phyloP scores from a whole-genome alignment of 53 echinoderm and acorn worm species.

The Mesocentrotus franciscanus region DNA sequence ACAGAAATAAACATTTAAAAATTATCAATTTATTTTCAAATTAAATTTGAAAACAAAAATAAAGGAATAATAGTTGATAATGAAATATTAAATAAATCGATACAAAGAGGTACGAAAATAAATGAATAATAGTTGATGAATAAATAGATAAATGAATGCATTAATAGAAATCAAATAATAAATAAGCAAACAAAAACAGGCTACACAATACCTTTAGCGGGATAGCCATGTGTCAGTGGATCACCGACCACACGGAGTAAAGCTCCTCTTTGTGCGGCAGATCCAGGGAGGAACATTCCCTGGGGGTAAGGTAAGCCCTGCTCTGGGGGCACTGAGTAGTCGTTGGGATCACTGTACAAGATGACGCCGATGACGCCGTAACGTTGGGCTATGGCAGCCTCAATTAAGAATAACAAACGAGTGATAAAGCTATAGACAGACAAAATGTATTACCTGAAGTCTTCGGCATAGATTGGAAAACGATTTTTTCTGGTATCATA shows the following conservation, averaged over 20 bases:
- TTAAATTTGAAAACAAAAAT: too few species aligned
- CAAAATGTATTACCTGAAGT: background rate
- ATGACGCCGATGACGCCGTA: slow-evolving; percentile 49
- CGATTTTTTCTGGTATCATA: too few species aligned
- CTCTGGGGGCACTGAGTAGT: slow-evolving; percentile 53
- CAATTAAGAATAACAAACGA: background rate
- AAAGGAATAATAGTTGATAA: too few species aligned
- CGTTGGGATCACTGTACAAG: slow-evolving; percentile 70
- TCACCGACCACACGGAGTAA: slow-evolving; percentile 64
- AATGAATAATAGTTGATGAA: too few species aligned
- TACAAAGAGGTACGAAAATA: too few species aligned
- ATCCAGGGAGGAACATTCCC: slow-evolving; percentile 65
- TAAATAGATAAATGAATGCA: too few species aligned
- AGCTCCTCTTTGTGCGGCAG: slow-evolving; percentile 63
- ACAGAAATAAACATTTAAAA: too few species aligned
- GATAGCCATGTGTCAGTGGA: slow-evolving; percentile 74
- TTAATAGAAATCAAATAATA: too few species aligned
- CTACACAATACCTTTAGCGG: slow-evolving; percentile 62
- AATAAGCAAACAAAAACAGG: too few species aligned
- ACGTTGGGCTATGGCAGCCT: slow-evolving; percentile 10
- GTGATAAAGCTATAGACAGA: background rate
- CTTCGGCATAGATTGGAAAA: too few species aligned
- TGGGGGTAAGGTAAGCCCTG: slow-evolving; percentile 64
- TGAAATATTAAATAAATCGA: too few species aligned
- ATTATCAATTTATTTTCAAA: too few species aligned